phyloP scores from a whole-genome alignment of 1,140 invertebrate genomes.

The Galleria mellonella region DNA sequence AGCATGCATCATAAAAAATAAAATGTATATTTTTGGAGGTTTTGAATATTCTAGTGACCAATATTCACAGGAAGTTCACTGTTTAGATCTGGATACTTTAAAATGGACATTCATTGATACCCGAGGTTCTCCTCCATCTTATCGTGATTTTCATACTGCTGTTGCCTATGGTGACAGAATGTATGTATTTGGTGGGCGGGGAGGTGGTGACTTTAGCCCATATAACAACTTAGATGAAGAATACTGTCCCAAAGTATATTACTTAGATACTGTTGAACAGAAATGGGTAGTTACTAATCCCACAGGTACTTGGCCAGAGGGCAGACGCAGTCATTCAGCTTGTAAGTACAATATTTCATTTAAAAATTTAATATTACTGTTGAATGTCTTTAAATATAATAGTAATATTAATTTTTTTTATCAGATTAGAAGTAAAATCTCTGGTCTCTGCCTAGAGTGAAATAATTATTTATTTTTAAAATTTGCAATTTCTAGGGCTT shows the following conservation, averaged over 20 bases:
- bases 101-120: conserved; percentile 81
- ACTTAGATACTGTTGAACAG: conserved; percentile 81
- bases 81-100: conserved; percentile 83
- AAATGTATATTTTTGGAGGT: conserved; percentile 94
- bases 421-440: too few relatives aligned
- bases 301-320: conserved; percentile 77
- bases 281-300: conserved; percentile 79
- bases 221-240: conserved; percentile 81
- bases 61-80: conserved; percentile 87
- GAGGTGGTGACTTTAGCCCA: conserved; percentile 77
- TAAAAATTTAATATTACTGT: too few relatives aligned
- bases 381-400: too few relatives aligned
- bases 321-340: conserved; percentile 90
- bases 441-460: too few relatives aligned
- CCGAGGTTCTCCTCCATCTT: conserved; percentile 77
- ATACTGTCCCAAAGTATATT: conserved; percentile 86
- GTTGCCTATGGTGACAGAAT: conserved; percentile 83
- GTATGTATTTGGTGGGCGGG: conserved; percentile 92
- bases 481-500: conserved; percentile 76
- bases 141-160: conserved; percentile 92
- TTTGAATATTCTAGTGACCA: conserved; percentile 86
- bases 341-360: conserved; percentile 76
- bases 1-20: conserved; percentile 86
- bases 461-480: conserved; percentile 9
- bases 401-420: too few relatives aligned